Evolutionary conservation across 2,113 vertebrate species (phyloP).

Genomic region (Grantiella picta): DNA sequence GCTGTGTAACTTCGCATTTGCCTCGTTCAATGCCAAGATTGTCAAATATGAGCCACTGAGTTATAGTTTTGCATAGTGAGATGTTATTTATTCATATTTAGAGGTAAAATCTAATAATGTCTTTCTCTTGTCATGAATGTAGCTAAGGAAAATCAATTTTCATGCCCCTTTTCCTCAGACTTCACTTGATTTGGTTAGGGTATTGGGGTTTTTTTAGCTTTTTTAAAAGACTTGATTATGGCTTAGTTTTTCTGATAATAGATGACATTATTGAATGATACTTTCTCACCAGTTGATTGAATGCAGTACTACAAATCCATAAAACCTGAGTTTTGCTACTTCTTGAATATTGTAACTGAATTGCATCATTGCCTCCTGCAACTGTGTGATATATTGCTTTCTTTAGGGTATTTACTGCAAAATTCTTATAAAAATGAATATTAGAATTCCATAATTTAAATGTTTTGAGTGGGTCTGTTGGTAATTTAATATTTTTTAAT

Average conservation of each 20-base stretch:
- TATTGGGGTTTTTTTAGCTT: background rate
- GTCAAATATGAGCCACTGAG: background rate
- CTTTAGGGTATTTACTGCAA: background rate
- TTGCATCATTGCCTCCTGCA: background rate
- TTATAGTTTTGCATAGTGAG: background rate
- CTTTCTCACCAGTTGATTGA: background rate
- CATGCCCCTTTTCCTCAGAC: background rate
- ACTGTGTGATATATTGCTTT: background rate
- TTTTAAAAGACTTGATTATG: background rate
- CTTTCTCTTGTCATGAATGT: background rate
- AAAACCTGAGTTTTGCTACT: background rate
- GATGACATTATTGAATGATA: background rate
- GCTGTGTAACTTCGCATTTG: background rate
- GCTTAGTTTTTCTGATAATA: background rate
- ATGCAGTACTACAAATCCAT: background rate
- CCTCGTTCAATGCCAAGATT: background rate
- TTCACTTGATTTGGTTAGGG: background rate
- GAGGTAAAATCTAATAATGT: background rate
- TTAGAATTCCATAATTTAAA: conserved; percentile 15
- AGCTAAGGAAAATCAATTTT: background rate
- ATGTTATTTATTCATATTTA: background rate
- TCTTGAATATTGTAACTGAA: background rate
- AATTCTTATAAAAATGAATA: background rate
- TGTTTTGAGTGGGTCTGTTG: background rate
- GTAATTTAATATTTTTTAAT: background rate